Evolutionary conservation across 2,888 invertebrate species (phyloP), one percentile per base, ranked within the genome.

Genomic region (Nymphalis c-album): DNA sequence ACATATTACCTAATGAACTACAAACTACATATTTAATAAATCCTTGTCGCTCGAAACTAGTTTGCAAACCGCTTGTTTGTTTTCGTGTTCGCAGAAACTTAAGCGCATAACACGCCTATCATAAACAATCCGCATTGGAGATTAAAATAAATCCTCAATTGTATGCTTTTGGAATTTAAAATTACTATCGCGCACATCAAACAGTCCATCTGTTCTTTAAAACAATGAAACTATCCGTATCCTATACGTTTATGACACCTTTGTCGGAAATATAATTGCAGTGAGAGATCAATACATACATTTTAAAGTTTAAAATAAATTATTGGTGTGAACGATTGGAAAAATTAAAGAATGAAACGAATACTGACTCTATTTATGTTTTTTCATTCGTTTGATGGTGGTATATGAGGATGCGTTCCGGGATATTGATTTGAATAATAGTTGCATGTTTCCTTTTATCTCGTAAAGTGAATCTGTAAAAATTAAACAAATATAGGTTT

Each of bases 171-270:
- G 31, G 26, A 31, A 55, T 55, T 55, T 40, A 57, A 57, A 26
- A 57, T n/a, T 40, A 40, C 31, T 31, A 55, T 55, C 53, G 31
- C 53, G 53, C 2, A 31, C 53, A 31, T 55, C 26, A 40, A 40
- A 57, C 53, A 20, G 20, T n/a, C n/a, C n/a, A 53, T 59, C 53
- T 31, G 7, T n/a, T 47, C 45, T 63, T 59, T 50, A 60, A 67
- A 71, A 71, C 69, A 71, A 71, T 71, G 64, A 69, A 69, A 71
- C 60, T 51, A 62, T 57, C 51, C 64, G 48, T 64, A 57, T 57
- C 68, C 68, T 58, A 67, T 26, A 63, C 61, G 61, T 63, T 68
- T 61, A 62, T 51, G 55, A 46, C 47, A 47, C 50, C 67, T 71
- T 70, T 69, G 69, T 69, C 69, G 65, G 69, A 57, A 46, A 35